Percentiles rank a stretch among this genome's conserved stretches.
Conservation (phyloP, 2,113 vertebrate genomes). For the Austrofundulus limnaeus region DNA sequence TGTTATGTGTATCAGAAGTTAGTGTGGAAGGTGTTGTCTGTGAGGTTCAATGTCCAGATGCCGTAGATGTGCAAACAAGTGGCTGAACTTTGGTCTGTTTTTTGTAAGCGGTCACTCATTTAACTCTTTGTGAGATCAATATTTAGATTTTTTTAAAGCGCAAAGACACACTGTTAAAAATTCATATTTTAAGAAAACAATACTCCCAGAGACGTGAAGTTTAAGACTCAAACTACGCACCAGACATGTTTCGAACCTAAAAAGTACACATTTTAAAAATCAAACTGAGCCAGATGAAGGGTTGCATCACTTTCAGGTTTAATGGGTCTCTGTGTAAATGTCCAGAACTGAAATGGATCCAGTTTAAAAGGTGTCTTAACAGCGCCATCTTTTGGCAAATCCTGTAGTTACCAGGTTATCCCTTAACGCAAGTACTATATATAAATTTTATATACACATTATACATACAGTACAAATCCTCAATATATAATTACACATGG, state of each 20-base stretch:
- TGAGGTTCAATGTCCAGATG: constrained; percentile 42
- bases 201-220: too few species aligned
- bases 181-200: too few species aligned
- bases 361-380: constrained; percentile 41
- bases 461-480: constrained; percentile 62
- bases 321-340: constrained; percentile 51
- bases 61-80: constrained; percentile 30
- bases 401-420: constrained; percentile 45
- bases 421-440: constrained; percentile 56
- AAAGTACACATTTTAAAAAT: background rate
- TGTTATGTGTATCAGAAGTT: constrained; percentile 21
- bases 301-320: constrained; percentile 57
- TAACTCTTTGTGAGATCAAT: constrained; percentile 9
- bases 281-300: constrained; percentile 1
- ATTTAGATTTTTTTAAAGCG: background rate
- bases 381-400: constrained; percentile 67
- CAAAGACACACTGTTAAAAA: background rate
- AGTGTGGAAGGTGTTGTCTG: constrained; percentile 23
- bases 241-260: too few species aligned
- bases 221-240: too few species aligned
- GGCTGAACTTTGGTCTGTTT: constrained; percentile 16
- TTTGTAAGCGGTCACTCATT: background rate
- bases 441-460: constrained; percentile 68
- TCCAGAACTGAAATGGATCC: constrained; percentile 48
- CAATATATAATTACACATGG: constrained; percentile 46